Conservation (phyloP, 2,888 invertebrate species). For the Buathra laborator region DNA sequence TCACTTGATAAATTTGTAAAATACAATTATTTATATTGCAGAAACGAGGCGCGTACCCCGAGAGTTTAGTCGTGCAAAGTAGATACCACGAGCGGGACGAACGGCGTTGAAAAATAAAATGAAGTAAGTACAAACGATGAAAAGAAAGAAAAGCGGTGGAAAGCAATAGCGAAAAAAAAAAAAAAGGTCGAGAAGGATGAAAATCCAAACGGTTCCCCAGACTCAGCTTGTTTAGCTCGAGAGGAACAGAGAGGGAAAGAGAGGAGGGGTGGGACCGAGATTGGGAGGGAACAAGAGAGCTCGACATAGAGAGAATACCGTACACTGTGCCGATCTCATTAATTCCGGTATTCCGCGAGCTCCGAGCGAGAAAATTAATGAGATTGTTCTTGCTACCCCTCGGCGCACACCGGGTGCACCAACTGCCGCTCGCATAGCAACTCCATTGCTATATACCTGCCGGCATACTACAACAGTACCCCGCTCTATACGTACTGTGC, state of each 20-base stretch:
- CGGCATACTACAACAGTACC: not conserved
- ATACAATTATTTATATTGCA: conserved; percentile 33
- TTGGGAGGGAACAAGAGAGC: not conserved
- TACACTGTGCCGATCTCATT: conserved; percentile 58
- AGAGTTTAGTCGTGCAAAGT: conserved; percentile 49
- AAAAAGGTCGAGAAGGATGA: conserved; percentile 11
- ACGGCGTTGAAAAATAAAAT: conserved; percentile 53
- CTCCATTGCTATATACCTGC: conserved; percentile 27
- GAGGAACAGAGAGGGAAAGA: conserved; percentile 4
- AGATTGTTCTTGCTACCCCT: conserved; percentile 59
- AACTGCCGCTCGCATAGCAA: conserved; percentile 4
- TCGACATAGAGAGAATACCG: conserved; percentile 6
- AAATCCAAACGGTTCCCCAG: conserved; percentile 49
- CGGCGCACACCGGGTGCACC: conserved; percentile 30
- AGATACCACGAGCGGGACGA: conserved; percentile 30
- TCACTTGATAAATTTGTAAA: conserved; percentile 40
- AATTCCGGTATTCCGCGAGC: conserved; percentile 56
- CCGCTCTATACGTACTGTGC: not conserved
- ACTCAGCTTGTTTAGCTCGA: conserved; percentile 26
- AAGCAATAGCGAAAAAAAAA: conserved; percentile 25
- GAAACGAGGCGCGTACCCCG: conserved; percentile 25
- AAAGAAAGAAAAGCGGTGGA: conserved; percentile 36
- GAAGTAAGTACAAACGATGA: conserved; percentile 18
- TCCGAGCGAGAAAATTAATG: conserved; percentile 59
- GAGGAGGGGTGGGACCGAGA: not conserved